Conservation (phyloP, 1,140 invertebrate genomes). For the Gonatopus flavifemur region DNA sequence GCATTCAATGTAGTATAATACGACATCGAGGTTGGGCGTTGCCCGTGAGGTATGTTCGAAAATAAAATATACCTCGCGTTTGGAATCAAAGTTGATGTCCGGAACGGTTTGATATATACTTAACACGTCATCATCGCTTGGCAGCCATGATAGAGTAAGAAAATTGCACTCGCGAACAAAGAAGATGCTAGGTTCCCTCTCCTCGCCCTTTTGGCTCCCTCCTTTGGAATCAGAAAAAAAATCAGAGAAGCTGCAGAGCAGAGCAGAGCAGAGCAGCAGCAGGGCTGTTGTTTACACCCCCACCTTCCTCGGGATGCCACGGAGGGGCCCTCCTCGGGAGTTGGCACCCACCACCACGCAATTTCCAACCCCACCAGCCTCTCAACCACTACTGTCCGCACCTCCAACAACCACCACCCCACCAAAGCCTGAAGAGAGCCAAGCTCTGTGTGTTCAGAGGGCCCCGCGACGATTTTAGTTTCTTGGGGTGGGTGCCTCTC, state of each 20-base stretch:
- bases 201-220: constrained; percentile 21
- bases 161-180: constrained; percentile 6
- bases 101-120: no score
- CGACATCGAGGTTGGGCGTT: no score
- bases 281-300: constrained; percentile 57
- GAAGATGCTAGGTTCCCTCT: constrained; percentile 5
- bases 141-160: constrained; percentile 41
- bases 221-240: constrained; percentile 31
- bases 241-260: constrained; percentile 24
- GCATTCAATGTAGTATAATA: no score
- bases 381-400: constrained; percentile 58
- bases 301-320: constrained; percentile 49
- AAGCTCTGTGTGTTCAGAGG: constrained; percentile 53
- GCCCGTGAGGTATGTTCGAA: no score
- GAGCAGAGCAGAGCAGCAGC: constrained; percentile 32
- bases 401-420: constrained; percentile 58
- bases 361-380: constrained; percentile 60
- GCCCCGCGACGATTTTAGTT: constrained; percentile 58
- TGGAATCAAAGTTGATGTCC: no score
- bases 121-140: constrained; percentile 18
- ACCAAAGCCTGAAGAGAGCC: constrained; percentile 50
- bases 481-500: constrained; percentile 57
- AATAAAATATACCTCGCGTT: no score
- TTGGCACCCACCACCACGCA: constrained; percentile 58
- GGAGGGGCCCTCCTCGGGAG: constrained; percentile 50